Evolutionary conservation across 1,140 invertebrate genomes (phyloP).

Genomic region (Archivesica marissinica): DNA sequence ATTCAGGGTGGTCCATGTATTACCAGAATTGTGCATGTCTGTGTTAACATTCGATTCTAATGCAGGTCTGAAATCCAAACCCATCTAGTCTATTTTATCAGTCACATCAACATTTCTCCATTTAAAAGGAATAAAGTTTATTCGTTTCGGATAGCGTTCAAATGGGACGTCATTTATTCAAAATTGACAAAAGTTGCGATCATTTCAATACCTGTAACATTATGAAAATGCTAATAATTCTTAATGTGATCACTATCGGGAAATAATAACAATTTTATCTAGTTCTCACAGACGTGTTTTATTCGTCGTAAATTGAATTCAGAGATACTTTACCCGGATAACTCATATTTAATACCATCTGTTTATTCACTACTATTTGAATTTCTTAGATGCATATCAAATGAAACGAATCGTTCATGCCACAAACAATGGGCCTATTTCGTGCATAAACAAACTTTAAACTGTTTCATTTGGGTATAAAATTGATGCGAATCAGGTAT

Average conservation of each 20-base stretch:
- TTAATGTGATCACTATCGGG: conserved; percentile 20
- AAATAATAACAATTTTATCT: conserved; percentile 61
- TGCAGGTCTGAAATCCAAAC: background rate
- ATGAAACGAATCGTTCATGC: conserved; percentile 41
- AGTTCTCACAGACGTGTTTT: conserved; percentile 54
- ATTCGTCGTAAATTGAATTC: conserved; percentile 60
- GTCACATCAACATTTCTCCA: background rate
- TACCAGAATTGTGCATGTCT: background rate
- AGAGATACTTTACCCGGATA: conserved; percentile 42
- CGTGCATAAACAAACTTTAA: conserved; percentile 63
- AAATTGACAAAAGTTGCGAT: conserved; percentile 24
- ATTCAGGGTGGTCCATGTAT: conserved; percentile 20
- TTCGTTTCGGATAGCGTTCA: conserved; percentile 46
- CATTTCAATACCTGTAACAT: conserved; percentile 36
- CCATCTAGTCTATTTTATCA: background rate
- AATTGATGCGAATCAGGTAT: conserved; percentile 43
- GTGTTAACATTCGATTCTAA: background rate
- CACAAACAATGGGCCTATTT: conserved; percentile 40
- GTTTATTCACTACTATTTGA: conserved; percentile 55
- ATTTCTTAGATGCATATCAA: conserved; percentile 62
- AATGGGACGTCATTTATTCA: conserved; percentile 48
- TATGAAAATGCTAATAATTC: conserved; percentile 60
- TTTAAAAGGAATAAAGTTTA: conserved; percentile 26
- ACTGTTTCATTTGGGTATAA: conserved; percentile 49
- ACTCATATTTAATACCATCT: conserved; percentile 59